These are phyloP conservation scores for Argya squamiceps DNA, from an alignment of 2,797 vertebrate genomes.

Conservation along the genomic window DNA sequence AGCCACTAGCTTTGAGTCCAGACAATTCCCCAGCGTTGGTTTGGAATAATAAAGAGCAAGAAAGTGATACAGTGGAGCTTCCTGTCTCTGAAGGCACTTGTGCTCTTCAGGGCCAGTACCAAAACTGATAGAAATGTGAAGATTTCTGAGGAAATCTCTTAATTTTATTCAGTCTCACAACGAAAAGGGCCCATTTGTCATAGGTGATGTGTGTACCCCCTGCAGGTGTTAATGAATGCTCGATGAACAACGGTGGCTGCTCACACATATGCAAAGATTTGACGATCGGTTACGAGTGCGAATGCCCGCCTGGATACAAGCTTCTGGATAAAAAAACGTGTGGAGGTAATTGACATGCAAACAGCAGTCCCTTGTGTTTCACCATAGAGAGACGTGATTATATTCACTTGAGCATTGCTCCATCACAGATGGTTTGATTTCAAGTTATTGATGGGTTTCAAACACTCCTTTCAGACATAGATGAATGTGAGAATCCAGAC, in stretches of 20 bases:
- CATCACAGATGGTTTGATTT: slow-evolving; percentile 69
- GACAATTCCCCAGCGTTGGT: background rate
- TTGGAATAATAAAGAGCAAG: slow-evolving; percentile 6
- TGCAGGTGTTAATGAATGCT: slow-evolving; percentile 92
- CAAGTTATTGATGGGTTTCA: slow-evolving; percentile 70
- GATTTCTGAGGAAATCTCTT: background rate
- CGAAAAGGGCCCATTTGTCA: background rate
- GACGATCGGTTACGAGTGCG: slow-evolving; percentile 90
- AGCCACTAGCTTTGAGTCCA: background rate
- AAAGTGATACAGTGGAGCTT: background rate
- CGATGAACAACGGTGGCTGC: slow-evolving; percentile 92
- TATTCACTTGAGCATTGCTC: slow-evolving; percentile 47
- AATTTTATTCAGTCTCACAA: background rate
- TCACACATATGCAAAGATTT: slow-evolving; percentile 94
- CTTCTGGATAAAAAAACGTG: slow-evolving; percentile 97
- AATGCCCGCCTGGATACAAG: slow-evolving; percentile 92
- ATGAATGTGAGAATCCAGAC: slow-evolving; percentile 95
- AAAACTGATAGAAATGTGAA: background rate
- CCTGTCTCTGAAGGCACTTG: background rate
- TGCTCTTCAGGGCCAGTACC: background rate
- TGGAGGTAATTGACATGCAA: slow-evolving; percentile 86
- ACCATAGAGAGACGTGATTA: slow-evolving; percentile 52
- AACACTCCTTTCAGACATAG: slow-evolving; percentile 87
- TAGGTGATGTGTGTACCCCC: slow-evolving; percentile 35
- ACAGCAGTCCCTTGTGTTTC: slow-evolving; percentile 62